A percentile compares a stretch with the other conserved stretches of the same genome.
phyloP scores from a whole-genome alignment of 2,888 invertebrate genomes.

The Nipponacmea schrenckii region DNA sequence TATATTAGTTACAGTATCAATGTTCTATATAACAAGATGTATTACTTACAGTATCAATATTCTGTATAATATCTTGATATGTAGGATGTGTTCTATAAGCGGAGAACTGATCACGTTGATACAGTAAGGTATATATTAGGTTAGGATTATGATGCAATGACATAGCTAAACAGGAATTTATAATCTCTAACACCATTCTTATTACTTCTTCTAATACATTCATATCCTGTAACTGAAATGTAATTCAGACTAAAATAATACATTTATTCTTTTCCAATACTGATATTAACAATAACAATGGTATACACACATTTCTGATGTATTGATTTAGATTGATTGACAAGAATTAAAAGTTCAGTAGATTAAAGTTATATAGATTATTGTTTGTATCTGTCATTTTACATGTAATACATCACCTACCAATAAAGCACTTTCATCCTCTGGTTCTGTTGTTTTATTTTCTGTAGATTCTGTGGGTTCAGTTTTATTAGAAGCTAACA shows the following conservation, averaged over 20 bases:
- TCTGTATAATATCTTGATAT: slow-evolving; percentile 91
- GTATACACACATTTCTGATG: too few relatives aligned
- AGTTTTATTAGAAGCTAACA: slow-evolving; percentile 40
- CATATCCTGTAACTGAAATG: slow-evolving; percentile 75
- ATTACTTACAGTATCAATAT: slow-evolving; percentile 90
- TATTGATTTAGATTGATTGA: too few relatives aligned
- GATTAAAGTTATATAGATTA: too few relatives aligned
- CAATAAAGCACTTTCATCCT: slow-evolving; percentile 47
- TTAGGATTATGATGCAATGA: slow-evolving; percentile 89
- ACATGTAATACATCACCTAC: neutral
- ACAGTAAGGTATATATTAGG: slow-evolving; percentile 93
- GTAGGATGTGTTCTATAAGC: slow-evolving; percentile 81
- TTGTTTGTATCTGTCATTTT: too few relatives aligned
- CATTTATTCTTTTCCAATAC: too few relatives aligned
- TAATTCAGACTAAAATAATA: too few relatives aligned
- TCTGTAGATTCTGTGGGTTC: slow-evolving; percentile 31
- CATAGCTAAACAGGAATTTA: slow-evolving; percentile 92
- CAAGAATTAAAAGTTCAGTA: too few relatives aligned
- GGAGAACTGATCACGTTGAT: slow-evolving; percentile 88
- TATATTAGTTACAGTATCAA: too few relatives aligned
- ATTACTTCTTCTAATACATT: slow-evolving; percentile 94
- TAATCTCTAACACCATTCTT: slow-evolving; percentile 94
- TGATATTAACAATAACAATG: too few relatives aligned
- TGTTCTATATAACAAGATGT: too few relatives aligned
- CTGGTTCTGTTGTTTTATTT: slow-evolving; percentile 43